Percentiles rank a stretch among this genome's conserved stretches.
Evolutionary conservation across 2,888 invertebrate genomes (phyloP).

Genomic region (Heterodera filipjevi): DNA sequence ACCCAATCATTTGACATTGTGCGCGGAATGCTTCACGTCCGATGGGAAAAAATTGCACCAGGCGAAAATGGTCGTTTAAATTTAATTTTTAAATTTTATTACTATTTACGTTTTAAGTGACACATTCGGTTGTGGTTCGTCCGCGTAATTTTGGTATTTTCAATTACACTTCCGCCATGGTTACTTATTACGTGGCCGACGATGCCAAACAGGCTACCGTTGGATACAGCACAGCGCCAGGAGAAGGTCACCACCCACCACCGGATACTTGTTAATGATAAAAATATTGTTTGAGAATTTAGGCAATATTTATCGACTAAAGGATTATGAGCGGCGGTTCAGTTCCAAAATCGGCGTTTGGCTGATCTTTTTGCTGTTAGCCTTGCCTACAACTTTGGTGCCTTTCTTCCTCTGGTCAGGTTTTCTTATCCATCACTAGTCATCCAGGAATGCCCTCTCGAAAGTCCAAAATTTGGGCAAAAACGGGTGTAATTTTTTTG

Average conservation of each 20-base stretch:
- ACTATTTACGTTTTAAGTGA: slow-evolving; percentile 69
- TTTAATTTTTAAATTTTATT: neutral
- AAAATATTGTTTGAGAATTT: too few species aligned
- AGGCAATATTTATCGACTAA: slow-evolving; percentile 63
- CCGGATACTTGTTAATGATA: too few species aligned
- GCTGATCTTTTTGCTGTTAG: slow-evolving; percentile 90
- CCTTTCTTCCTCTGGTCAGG: slow-evolving; percentile 40
- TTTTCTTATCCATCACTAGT: too few species aligned
- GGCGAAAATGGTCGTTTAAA: slow-evolving; percentile 77
- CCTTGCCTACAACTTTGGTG: slow-evolving; percentile 42
- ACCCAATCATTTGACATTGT: slow-evolving; percentile 86
- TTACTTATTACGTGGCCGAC: slow-evolving; percentile 84
- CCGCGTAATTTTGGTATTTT: slow-evolving; percentile 89
- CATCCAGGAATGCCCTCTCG: too few species aligned
- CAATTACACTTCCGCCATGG: slow-evolving; percentile 93
- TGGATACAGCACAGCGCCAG: slow-evolving; percentile 83
- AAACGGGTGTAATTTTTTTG: too few species aligned
- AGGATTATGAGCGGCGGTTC: slow-evolving; percentile 65
- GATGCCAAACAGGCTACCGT: slow-evolving; percentile 68
- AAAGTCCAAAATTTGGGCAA: too few species aligned
- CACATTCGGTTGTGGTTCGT: slow-evolving; percentile 87
- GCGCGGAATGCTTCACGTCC: slow-evolving; percentile 73
- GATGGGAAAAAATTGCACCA: slow-evolving; percentile 84
- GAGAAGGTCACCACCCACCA: slow-evolving; percentile 85
- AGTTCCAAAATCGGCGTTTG: slow-evolving; percentile 77